Percentiles rank a stretch among this genome's conserved stretches.
These are phyloP conservation scores for Aphaenogaster ashmeadi DNA, from an alignment of 1,140 invertebrate genomes.

Conservation along the genomic window DNA sequence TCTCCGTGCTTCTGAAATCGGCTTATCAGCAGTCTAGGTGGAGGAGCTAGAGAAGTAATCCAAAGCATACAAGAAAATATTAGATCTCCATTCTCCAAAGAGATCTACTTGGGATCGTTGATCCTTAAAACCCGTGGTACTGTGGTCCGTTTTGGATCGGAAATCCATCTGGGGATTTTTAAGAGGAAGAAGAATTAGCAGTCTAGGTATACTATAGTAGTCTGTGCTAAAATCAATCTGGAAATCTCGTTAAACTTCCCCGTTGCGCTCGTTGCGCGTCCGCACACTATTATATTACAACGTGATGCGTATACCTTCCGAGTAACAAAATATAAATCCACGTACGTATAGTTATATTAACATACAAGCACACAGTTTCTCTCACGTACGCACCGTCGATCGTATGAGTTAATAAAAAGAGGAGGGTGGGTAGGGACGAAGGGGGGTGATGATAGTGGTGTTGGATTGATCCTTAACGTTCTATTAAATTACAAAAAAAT, in stretches of 20 bases:
- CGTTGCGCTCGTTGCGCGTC: constrained; percentile 8
- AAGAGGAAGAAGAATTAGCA: no score
- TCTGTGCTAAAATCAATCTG: neutral
- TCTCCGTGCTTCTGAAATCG: no score
- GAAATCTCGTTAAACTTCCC: neutral
- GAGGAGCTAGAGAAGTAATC: no score
- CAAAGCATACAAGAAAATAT: no score
- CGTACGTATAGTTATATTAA: constrained; percentile 78
- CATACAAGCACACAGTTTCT: constrained; percentile 75
- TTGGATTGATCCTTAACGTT: constrained; percentile 56
- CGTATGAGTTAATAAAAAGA: constrained; percentile 65
- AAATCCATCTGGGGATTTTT: no score
- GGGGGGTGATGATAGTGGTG: neutral
- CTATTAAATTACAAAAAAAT: constrained; percentile 81
- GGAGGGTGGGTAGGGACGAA: neutral
- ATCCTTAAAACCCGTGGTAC: no score
- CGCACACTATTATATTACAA: constrained; percentile 76
- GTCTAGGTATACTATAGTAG: no score
- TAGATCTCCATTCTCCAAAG: no score
- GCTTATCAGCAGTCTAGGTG: no score
- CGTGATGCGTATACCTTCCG: constrained; percentile 80
- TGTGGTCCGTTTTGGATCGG: no score
- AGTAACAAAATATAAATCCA: constrained; percentile 83
- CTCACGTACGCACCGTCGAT: constrained; percentile 77
- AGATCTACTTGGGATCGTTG: no score